phyloP scores from a whole-genome alignment of 1,140 invertebrate species.

The Archivesica marissinica region DNA sequence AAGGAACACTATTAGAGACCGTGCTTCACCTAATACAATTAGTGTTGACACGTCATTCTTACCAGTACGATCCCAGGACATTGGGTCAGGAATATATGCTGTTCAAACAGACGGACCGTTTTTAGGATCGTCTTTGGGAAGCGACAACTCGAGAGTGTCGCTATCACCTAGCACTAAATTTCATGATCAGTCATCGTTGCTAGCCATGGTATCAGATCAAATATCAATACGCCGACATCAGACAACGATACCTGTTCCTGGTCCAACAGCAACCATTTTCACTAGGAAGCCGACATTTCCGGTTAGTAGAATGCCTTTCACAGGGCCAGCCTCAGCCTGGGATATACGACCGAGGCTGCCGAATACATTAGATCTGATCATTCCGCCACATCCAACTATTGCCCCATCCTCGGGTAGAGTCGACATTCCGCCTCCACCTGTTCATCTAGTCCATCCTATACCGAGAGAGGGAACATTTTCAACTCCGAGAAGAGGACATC shows the following conservation, averaged over 20 bases:
- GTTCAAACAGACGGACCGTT: not conserved
- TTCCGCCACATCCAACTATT: not conserved
- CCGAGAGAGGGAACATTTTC: not conserved
- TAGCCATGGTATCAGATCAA: slow-evolving; percentile 52
- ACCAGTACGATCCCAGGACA: not conserved
- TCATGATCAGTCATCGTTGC: slow-evolving; percentile 35
- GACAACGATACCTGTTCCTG: not conserved
- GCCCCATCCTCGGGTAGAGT: not conserved
- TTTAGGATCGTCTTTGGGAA: not conserved
- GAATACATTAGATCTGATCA: not conserved
- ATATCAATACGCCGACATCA: slow-evolving; percentile 17
- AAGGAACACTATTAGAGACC: not conserved
- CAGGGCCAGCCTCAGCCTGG: slow-evolving; percentile 37
- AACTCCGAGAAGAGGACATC: not conserved
- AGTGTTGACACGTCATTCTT: not conserved
- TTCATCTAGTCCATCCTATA: not conserved
- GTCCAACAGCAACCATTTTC: not conserved
- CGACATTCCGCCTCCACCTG: slow-evolving; percentile 29
- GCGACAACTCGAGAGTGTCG: not conserved
- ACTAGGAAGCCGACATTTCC: not conserved
- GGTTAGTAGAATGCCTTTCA: slow-evolving; percentile 36
- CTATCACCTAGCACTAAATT: slow-evolving; percentile 33
- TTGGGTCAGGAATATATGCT: not conserved
- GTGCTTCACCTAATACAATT: not conserved
- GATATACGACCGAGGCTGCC: slow-evolving; percentile 16